These are phyloP conservation scores for Shargacucullia verbasci DNA, from an alignment of 2,888 invertebrate species.

Conservation along the genomic window DNA sequence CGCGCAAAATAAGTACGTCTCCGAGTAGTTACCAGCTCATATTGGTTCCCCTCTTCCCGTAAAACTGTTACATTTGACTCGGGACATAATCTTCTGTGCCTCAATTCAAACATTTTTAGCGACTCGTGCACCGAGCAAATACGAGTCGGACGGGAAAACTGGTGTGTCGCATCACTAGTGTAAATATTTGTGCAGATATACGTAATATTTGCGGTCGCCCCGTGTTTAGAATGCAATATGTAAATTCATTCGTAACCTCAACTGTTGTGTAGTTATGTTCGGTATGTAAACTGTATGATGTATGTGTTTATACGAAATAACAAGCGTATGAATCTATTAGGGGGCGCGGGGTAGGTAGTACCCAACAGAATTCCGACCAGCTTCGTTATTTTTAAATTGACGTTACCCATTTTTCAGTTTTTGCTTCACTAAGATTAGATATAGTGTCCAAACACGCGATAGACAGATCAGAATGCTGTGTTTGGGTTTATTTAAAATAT, in stretches of 20 bases:
- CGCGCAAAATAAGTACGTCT: neutral
- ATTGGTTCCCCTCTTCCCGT: conserved; percentile 15
- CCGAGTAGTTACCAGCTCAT: conserved; percentile 22
- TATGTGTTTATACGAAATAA: neutral
- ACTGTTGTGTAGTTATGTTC: conserved; percentile 59
- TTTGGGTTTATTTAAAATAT: too few relatives aligned
- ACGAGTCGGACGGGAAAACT: conserved; percentile 21
- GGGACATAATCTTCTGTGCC: neutral
- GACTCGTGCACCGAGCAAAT: conserved; percentile 26
- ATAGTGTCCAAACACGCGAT: too few relatives aligned
- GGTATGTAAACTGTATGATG: conserved; percentile 66
- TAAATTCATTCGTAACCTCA: conserved; percentile 73
- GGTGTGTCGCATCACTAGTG: conserved; percentile 27
- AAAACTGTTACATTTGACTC: conserved; percentile 26
- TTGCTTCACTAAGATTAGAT: too few relatives aligned
- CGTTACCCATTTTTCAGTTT: too few relatives aligned
- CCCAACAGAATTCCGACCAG: too few relatives aligned
- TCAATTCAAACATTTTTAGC: conserved; percentile 42
- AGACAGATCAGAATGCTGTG: too few relatives aligned
- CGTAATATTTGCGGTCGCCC: conserved; percentile 48
- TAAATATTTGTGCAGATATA: conserved; percentile 47
- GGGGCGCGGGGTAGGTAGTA: too few relatives aligned
- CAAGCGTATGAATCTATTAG: too few relatives aligned
- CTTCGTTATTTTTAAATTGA: too few relatives aligned
- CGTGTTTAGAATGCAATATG: conserved; percentile 78